Evolutionary conservation across 2,888 invertebrate species (phyloP).

Genomic region (Andrena haemorrhoa): DNA sequence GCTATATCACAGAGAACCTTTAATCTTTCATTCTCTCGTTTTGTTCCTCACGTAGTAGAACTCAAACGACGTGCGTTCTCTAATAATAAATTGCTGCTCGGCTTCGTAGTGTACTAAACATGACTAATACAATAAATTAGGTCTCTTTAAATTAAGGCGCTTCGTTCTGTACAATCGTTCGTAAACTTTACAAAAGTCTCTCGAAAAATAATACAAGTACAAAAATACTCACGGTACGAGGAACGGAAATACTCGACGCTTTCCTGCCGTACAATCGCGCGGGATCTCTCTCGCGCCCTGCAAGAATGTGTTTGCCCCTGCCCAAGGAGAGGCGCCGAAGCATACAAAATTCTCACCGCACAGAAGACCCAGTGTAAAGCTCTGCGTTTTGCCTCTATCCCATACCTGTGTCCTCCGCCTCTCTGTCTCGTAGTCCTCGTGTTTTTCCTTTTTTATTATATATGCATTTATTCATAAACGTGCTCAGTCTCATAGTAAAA

Average conservation of each 20-base stretch:
- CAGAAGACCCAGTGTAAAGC: constrained; percentile 49
- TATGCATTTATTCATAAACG: constrained; percentile 62
- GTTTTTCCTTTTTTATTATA: constrained; percentile 28
- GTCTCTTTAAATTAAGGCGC: constrained; percentile 76
- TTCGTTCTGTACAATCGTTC: constrained; percentile 71
- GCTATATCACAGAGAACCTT: constrained; percentile 83
- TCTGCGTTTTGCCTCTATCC: constrained; percentile 33
- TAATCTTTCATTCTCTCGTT: constrained; percentile 65
- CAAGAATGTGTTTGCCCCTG: constrained; percentile 48
- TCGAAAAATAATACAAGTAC: constrained; percentile 81
- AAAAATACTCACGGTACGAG: constrained; percentile 82
- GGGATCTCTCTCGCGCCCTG: constrained; percentile 48
- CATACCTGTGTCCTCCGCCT: constrained; percentile 44
- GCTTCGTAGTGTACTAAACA: constrained; percentile 72
- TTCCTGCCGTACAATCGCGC: constrained; percentile 70
- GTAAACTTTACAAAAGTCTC: constrained; percentile 74
- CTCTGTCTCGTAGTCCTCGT: constrained; percentile 22
- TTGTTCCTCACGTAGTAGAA: constrained; percentile 58
- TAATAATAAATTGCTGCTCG: constrained; percentile 63
- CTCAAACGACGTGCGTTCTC: constrained; percentile 49
- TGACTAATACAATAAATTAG: constrained; percentile 81
- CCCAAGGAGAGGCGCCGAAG: constrained; percentile 66
- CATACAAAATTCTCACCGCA: constrained; percentile 39
- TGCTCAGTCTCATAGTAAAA: constrained; percentile 81
- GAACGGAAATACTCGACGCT: constrained; percentile 78